Evolutionary conservation across 2,797 vertebrate species (phyloP), one percentile per base, ranked within the genome.

Genomic region (Sandelia bainsii): DNA sequence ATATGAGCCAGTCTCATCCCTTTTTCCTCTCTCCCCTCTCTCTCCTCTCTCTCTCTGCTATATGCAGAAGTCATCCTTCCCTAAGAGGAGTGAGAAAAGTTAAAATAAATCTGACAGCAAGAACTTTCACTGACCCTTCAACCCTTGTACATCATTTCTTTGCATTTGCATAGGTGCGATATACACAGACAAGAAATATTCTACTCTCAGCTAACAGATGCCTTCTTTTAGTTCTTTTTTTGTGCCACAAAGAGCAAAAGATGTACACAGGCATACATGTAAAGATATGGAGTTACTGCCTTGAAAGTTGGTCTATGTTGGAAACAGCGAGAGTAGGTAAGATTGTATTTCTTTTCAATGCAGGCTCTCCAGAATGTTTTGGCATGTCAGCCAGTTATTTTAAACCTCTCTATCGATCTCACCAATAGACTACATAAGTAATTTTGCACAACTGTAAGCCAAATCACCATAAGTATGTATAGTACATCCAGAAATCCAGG

Each of bases 61-160:
- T 69, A 57, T 48, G 60, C 49, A 49, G 20, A 8, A 46, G 60
- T 8, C 42, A 64, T 27, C 34, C 12, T 34, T 37, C 27, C 52
- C 20, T 27, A 44, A 45, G 53, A 63, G n/a, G 16, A 48, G 53
- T 39, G 40, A 44, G 27, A 32, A 46, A 62, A 64, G 11, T 51
- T 42, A 46, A 66, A 61, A 63, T 6, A 8, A 32, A 32, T 39
- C 40, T 20, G 59, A 68, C 56, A 64, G 45, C 14, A n/a, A 48
- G 4, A 72, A 63, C 13, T 22, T 69, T 67, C 19, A 46, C 23
- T 62, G 77, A 76, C 60, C 72, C 49, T 29, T 65, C 42, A 62
- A 7, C 42, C 27, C 3, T 29, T 48, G 32, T 19, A 57, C 29
- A 66, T 39, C 13, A 37, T 4, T 7, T 25, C 9, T 45, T 59